Evolutionary conservation across 2,113 vertebrate genomes (phyloP), one percentile per base, ranked within the genome.

Genomic region (Nycticebus coucang): DNA sequence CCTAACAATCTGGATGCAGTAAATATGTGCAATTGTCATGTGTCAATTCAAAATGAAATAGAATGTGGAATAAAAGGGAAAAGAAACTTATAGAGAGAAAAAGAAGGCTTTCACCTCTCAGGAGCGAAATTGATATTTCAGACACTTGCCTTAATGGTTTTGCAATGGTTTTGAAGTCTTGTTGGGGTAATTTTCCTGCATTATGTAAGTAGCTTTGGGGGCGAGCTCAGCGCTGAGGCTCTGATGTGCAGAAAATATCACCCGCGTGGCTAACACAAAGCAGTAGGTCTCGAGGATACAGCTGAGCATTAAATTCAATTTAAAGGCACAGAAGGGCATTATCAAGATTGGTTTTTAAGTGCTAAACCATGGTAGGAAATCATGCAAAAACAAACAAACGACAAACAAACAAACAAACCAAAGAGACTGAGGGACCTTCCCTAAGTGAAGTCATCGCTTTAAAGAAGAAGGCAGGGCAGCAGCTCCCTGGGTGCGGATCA

Each of bases 41-140:
- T 50, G 45, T 50, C 45, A 50, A 50, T 50, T 50, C 2, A 15
- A 66, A 66, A 9, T 50, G 50, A 50, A 77, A 77, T 77, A 77
- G 8, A 77, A 77, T 50, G 50, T 5, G 26, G 26, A 53, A 35
- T 22, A 53, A 74, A 95, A 30, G 35, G 50, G 72, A 72, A 78
- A 71, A 95, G 30, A 92, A 90, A 41, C 45, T 66, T 28, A 35
- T 41, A 33, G 78, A 87, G 14, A 3, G 15, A 96, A 87, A 92
- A 2, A 91, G 97, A 95, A 97, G 78, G 95, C 66, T 96, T 97
- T 93, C 95, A 88, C 95, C 89, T 97, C 53, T 24, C 93, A 97
- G 98, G 96, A 98, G 93, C 45, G 17, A 41, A 53, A 96, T 97
- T 93, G 93, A 97, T 93, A 89, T 92, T 97, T 97, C 26, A 72